These are phyloP conservation scores for Microcebus lehilahytsara DNA, from an alignment of 2,113 vertebrate genomes.

Conservation along the genomic window DNA sequence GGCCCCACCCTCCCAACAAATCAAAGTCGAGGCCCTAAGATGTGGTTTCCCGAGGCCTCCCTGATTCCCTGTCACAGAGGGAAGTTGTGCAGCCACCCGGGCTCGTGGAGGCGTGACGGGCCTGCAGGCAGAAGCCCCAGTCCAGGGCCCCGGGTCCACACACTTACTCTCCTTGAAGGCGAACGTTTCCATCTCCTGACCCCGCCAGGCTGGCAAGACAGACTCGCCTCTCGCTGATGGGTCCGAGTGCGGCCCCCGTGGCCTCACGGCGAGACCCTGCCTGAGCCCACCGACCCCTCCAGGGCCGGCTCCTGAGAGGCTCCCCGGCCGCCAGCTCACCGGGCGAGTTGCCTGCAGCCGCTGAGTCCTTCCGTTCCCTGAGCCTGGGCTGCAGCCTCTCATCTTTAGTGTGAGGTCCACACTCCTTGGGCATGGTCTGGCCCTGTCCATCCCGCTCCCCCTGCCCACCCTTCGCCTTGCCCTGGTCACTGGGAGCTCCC, in stretches of 20 bases:
- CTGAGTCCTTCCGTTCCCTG: not conserved
- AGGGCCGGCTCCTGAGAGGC: not conserved
- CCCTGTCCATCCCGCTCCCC: not conserved
- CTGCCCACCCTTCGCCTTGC: not conserved
- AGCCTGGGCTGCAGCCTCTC: too few relatives aligned
- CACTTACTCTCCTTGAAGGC: too few relatives aligned
- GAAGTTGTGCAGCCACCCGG: not conserved
- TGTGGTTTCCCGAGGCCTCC: not conserved
- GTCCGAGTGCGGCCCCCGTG: not conserved
- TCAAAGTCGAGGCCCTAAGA: not conserved
- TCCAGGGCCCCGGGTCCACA: too few relatives aligned
- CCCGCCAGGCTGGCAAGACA: not conserved
- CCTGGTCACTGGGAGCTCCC: too few relatives aligned
- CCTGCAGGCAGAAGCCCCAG: accelerated
- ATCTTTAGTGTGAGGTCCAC: not conserved
- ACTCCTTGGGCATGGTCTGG: accelerated
- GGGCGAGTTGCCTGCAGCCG: too few relatives aligned
- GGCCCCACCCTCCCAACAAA: not conserved
- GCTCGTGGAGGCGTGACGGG: accelerated
- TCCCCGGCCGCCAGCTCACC: not conserved
- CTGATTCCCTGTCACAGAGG: not conserved
- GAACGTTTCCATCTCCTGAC: not conserved
- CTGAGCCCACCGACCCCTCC: accelerated
- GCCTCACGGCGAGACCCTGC: not conserved
- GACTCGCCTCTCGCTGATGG: accelerated